Evolutionary conservation across 1,140 invertebrate species (phyloP).

Genomic region (Cecropterus lyciades): DNA sequence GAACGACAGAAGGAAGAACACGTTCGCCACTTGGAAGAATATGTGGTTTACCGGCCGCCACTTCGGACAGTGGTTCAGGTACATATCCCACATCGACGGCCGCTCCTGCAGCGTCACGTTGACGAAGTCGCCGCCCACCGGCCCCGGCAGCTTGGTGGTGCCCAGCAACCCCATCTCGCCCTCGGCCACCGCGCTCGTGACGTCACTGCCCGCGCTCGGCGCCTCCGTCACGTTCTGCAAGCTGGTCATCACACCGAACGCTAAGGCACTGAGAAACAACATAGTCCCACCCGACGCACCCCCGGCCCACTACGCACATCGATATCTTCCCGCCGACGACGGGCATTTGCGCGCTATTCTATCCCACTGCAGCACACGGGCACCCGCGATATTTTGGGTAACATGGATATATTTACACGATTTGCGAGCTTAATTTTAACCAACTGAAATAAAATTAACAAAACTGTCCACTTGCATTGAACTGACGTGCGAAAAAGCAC

Average conservation of each 20-base stretch:
- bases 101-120: slow-evolving; percentile 73
- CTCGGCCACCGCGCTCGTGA: slow-evolving; percentile 44
- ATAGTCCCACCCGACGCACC: slow-evolving; percentile 72
- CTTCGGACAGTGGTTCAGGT: slow-evolving; percentile 84
- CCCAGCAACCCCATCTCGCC: slow-evolving; percentile 68
- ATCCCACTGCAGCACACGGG: slow-evolving; percentile 49
- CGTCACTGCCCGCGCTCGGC: slow-evolving; percentile 63
- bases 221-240: slow-evolving; percentile 74
- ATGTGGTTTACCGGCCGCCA: slow-evolving; percentile 88
- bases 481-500: slow-evolving; percentile 44
- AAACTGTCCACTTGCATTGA: slow-evolving; percentile 31
- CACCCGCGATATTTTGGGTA: slow-evolving; percentile 49
- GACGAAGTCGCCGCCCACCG: slow-evolving; percentile 55
- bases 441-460: slow-evolving; percentile 48
- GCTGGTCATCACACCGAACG: slow-evolving; percentile 75
- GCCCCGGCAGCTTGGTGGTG: slow-evolving; percentile 55
- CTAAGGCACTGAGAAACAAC: slow-evolving; percentile 80
- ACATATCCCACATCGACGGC: slow-evolving; percentile 75
- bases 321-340: slow-evolving; percentile 62
- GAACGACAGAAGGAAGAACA: slow-evolving; percentile 92
- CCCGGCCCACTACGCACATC: slow-evolving; percentile 68
- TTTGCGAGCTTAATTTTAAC: slow-evolving; percentile 45
- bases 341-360: slow-evolving; percentile 69
- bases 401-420: slow-evolving; percentile 55
- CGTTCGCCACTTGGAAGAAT: slow-evolving; percentile 93